phyloP scores from a whole-genome alignment of 23 tunicate species.

The Phallusia fumigata region DNA sequence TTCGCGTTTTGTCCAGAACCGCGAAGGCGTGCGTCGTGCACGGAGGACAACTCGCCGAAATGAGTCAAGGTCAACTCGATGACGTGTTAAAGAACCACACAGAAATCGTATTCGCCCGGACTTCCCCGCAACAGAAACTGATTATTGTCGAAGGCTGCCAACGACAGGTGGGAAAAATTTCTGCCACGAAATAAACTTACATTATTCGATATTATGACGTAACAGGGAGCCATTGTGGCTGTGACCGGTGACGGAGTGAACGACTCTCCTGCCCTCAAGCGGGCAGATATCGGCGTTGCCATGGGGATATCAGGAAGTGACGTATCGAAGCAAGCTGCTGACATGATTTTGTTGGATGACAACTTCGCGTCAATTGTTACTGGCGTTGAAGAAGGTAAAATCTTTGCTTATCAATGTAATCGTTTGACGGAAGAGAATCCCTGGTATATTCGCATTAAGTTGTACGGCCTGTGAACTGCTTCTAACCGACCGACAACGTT shows the following conservation, averaged over 20 bases:
- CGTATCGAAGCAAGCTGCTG: slow-evolving; percentile 99
- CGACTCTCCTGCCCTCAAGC: slow-evolving; percentile 97
- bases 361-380: slow-evolving; percentile 99
- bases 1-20: slow-evolving; percentile 1
- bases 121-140: slow-evolving; percentile 98
- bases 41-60: slow-evolving; percentile 75
- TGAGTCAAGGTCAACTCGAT: slow-evolving; percentile 62
- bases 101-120: slow-evolving; percentile 97
- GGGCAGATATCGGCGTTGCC: slow-evolving; percentile 99
- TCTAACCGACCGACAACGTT: too few species aligned
- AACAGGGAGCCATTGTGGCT: slow-evolving; percentile 92
- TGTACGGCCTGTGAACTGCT: too few species aligned
- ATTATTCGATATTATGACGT: not conserved
- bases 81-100: slow-evolving; percentile 67
- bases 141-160: slow-evolving; percentile 97
- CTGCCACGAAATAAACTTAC: not conserved
- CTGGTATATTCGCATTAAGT: too few species aligned
- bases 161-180: slow-evolving; percentile 34
- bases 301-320: slow-evolving; percentile 99
- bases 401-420: not conserved
- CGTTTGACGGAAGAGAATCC: too few species aligned
- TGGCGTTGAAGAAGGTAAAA: slow-evolving; percentile 96
- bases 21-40: slow-evolving; percentile 80
- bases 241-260: slow-evolving; percentile 99
- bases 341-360: slow-evolving; percentile 99